phyloP scores from a whole-genome alignment of 2,888 invertebrate genomes.

The Dorcus hopei region DNA sequence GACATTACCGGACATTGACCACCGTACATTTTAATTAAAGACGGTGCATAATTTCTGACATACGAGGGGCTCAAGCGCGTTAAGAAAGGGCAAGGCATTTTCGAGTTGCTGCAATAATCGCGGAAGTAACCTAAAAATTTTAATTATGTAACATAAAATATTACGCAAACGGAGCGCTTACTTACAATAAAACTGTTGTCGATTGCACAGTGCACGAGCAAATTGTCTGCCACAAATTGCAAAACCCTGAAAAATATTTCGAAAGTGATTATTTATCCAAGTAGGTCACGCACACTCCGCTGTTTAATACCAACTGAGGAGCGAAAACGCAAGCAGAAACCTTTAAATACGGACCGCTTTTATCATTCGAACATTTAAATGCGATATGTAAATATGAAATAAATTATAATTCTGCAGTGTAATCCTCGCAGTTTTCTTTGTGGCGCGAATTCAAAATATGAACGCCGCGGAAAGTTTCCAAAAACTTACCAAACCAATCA shows the following conservation, averaged over 20 bases:
- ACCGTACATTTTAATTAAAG: conserved; percentile 74
- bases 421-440: too few species aligned
- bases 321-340: too few species aligned
- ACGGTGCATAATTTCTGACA: conserved; percentile 77
- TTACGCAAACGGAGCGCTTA: not conserved
- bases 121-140: conserved; percentile 6
- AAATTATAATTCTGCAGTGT: too few species aligned
- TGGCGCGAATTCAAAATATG: too few species aligned
- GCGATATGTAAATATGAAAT: too few species aligned
- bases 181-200: not conserved
- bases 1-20: conserved; percentile 78
- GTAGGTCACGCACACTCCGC: too few species aligned
- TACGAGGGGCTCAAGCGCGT: conserved; percentile 75
- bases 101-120: conserved; percentile 32
- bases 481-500: too few species aligned
- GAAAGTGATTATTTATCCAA: too few species aligned
- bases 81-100: conserved; percentile 87
- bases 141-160: not conserved
- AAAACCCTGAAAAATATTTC: not conserved
- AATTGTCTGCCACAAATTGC: not conserved
- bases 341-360: too few species aligned
- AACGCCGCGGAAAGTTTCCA: too few species aligned
- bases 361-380: too few species aligned
- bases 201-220: not conserved
- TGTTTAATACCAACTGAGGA: too few species aligned